Conservation (phyloP, 2,797 vertebrate species). For the Cossypha caffra region DNA sequence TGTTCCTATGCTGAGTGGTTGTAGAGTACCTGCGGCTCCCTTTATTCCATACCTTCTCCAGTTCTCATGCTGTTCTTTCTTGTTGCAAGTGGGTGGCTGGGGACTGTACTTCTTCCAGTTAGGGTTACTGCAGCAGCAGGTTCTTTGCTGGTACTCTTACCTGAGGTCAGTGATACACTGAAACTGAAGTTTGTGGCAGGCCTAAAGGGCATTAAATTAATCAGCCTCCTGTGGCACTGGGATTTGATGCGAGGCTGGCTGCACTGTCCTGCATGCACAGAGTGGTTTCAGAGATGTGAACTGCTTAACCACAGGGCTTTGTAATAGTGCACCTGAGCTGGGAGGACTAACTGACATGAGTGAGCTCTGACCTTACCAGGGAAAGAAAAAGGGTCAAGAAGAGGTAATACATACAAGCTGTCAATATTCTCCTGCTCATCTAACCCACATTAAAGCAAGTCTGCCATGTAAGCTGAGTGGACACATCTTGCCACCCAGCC, state of each 20-base stretch:
- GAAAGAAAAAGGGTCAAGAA: not conserved
- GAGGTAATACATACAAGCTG: not conserved
- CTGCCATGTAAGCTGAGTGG: not conserved
- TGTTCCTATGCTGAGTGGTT: not conserved
- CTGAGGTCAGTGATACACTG: not conserved
- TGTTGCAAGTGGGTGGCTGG: not conserved
- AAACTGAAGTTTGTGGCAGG: not conserved
- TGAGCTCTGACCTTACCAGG: not conserved
- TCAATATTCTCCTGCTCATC: not conserved
- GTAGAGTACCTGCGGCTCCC: not conserved
- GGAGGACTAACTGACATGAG: not conserved
- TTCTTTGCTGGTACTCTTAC: not conserved
- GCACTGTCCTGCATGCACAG: accelerated
- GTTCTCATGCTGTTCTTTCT: not conserved
- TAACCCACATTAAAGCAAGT: not conserved
- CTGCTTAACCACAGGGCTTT: not conserved
- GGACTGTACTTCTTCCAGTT: constrained; percentile 7
- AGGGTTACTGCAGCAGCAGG: not conserved
- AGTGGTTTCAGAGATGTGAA: not conserved
- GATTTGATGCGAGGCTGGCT: not conserved
- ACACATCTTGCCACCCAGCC: not conserved
- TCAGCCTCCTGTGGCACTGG: not conserved
- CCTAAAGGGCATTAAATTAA: not conserved
- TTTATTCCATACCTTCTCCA: not conserved
- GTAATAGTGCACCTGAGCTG: constrained; percentile 15